Evolutionary conservation across 2,888 invertebrate genomes (phyloP), one percentile per base, ranked within the genome.

Genomic region (Tinea semifulvella): DNA sequence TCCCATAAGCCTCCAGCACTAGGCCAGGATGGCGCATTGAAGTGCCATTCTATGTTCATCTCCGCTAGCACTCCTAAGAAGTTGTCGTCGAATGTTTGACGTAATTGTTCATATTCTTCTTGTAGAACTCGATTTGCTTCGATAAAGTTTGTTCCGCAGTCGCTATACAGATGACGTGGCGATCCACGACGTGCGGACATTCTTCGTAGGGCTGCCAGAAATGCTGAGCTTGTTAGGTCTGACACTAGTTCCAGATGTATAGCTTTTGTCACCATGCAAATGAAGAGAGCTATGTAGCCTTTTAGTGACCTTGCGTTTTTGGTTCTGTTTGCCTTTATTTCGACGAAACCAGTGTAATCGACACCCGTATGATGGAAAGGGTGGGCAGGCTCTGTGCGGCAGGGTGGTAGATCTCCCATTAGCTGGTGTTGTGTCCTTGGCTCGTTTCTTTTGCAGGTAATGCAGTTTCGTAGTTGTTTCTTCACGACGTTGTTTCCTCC

Each of bases 171-270:
- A 27, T 55, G 47, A 10, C 47, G 14, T 5, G 54, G 55, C 1
- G 51, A 35, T 17, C 55, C 56, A 42, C 55, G 36, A 6, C 56
- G 45, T 1, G 54, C 52, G 7, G 51, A 28, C 45, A 56, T 49
- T 10, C 54, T 43, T 7, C 52, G 28, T 4, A 57, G 44, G 1
- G 56, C 56, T 17, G 53, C 53, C 49, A 56, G 18, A 38, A 57
- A 56, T 17, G 56, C 40, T 14, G 52, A 46, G 1, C 52, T 48
- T 1, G 49, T 53, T 1, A 58, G 42, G 22, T 58, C 57, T 0
- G 53, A 54, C 0, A 56, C 58, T 1, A 56, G 27, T 40, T 57
- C 58, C 7, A 60, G 16, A 22, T 57, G 56, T 5, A 58, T 46
- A 6, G 53, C 54, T 38, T 56, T 56, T 6, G 53, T 56, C 1